Evolutionary conservation across 2,888 invertebrate genomes (phyloP).

Genomic region (Agelastica alni): DNA sequence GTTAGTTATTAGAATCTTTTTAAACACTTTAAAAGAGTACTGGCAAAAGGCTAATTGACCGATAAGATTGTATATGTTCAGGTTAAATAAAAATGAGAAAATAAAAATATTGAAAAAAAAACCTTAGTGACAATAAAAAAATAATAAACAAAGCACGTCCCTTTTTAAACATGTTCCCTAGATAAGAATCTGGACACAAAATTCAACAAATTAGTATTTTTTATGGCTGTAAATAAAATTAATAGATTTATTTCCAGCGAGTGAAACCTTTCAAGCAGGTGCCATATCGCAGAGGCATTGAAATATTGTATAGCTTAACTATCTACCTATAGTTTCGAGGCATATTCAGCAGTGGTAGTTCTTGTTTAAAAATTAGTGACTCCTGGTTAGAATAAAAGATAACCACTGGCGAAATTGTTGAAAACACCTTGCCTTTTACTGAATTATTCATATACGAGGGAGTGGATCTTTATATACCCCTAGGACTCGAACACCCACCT

Average conservation of each 20-base stretch:
- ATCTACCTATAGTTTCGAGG: conserved; percentile 18
- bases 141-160: background rate
- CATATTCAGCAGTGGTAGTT: conserved; percentile 31
- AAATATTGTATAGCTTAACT: conserved; percentile 11
- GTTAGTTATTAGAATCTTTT: too few species aligned
- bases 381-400: conserved; percentile 33
- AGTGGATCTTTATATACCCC: conserved; percentile 28
- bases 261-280: conserved; percentile 7
- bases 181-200: too few species aligned
- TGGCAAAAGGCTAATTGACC: too few species aligned
- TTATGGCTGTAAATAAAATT: too few species aligned
- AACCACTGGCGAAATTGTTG: conserved; percentile 44
- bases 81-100: too few species aligned
- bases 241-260: conserved; percentile 4
- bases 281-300: background rate
- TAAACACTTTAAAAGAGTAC: too few species aligned
- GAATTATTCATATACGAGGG: conserved; percentile 45
- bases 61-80: too few species aligned
- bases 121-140: background rate
- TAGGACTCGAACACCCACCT: conserved; percentile 10
- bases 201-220: too few species aligned
- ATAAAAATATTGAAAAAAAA: background rate
- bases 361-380: conserved; percentile 38
- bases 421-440: conserved; percentile 44
- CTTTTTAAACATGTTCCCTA: too few species aligned